Evolutionary conservation across 1,140 invertebrate genomes (phyloP), one percentile per base, ranked within the genome.

Genomic region (Drosophila bocki): DNA sequence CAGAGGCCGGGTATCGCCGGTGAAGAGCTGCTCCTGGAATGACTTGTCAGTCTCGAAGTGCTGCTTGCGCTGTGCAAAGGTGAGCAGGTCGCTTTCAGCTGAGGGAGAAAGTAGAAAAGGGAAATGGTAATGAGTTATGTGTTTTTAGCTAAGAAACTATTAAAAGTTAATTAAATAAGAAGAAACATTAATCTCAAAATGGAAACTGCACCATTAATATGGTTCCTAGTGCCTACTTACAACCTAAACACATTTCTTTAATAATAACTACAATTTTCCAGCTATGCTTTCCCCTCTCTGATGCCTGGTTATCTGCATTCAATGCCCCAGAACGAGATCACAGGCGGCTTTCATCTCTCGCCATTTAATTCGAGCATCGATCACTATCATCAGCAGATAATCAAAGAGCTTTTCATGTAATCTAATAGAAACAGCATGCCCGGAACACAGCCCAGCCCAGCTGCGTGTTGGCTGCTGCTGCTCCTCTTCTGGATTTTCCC

Each of bases 81-180:
- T 95, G 68, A 95, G 96, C 93, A 98, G 96, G 94, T 97, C 96
- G 82, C 96, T 96, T 94, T 97, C 96, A 93, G 97, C 97, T 97
- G 95, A 47, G 19, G 35, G 8, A 56, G 53, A 96, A 90, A 95
- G 22, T 83, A 93, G 82, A 82, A 86, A 81, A 39, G 8, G 19
- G 9, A 68, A 47, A 48, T 11, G 1, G 13, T n/a, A 9, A 41
- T 64, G 54, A 50, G 32, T 22, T 17, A 15, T 4, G 15, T n/a
- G 19, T 47, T 15, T 7, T 9, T 9, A 9, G 9, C 32, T 33
- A 33, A 22, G 13, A 48, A 44, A 44, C 42, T 44, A 44, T 44
- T 44, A 44, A 48, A 12, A 4, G 3, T 9, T 15, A 9, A 15
- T 48, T 29, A 8, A 53, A 19, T 13, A 53, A 4, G 3, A 50